Percentiles rank a stretch among this genome's conserved stretches.
These are phyloP conservation scores for Stomatorhinus ivindoensis DNA, from an alignment of 2,113 vertebrate genomes.

Conservation along the genomic window DNA sequence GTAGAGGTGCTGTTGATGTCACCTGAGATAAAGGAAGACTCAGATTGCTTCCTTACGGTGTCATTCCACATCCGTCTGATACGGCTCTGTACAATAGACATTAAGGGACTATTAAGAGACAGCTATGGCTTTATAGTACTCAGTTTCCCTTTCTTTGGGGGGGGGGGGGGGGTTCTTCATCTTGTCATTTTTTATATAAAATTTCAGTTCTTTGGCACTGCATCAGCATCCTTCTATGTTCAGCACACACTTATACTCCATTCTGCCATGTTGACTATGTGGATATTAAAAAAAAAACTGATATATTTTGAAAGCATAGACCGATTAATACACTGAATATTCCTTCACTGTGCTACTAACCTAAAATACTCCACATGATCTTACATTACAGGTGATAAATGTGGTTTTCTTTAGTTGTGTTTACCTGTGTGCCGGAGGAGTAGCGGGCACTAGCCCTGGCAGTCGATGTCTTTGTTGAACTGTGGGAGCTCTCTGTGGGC, in stretches of 20 bases:
- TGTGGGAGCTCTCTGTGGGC: slow-evolving; percentile 89
- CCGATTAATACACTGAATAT: neutral
- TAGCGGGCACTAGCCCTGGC: slow-evolving; percentile 92
- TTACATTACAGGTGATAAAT: slow-evolving; percentile 54
- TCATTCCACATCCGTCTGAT: slow-evolving; percentile 99
- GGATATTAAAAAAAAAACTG: neutral
- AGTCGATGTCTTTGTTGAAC: slow-evolving; percentile 87
- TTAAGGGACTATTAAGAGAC: slow-evolving; percentile 37
- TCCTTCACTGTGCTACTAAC: neutral
- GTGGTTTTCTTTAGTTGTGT: slow-evolving; percentile 42
- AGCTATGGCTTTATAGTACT: neutral
- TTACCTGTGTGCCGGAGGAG: slow-evolving; percentile 97
- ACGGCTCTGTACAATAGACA: slow-evolving; percentile 84
- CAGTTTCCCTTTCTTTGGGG: neutral
- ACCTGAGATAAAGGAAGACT: slow-evolving; percentile 99
- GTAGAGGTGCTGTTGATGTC: slow-evolving; percentile 99
- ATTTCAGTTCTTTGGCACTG: neutral
- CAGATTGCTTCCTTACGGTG: slow-evolving; percentile 98
- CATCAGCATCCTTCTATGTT: neutral
- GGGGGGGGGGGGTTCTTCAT: neutral
- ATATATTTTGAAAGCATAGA: neutral
- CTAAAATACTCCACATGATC: slow-evolving; percentile 29
- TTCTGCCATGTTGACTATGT: neutral
- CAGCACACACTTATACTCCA: neutral
- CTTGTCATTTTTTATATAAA: neutral